A percentile compares a stretch with the other conserved stretches of the same genome.
These are phyloP conservation scores for Marisa cornuarietis DNA, from an alignment of 1,140 invertebrate species.

Conservation along the genomic window DNA sequence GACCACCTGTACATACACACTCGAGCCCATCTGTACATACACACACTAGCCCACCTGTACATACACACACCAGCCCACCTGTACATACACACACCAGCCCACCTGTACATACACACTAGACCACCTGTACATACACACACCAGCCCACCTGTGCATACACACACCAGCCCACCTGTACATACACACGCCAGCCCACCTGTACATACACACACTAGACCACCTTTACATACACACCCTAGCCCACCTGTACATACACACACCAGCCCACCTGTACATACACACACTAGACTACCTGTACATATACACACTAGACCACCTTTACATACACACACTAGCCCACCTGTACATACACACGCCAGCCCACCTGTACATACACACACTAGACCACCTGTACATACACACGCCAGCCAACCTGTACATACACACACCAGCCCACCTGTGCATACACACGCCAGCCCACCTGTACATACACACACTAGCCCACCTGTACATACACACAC, in stretches of 20 bases:
- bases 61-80: too few relatives aligned
- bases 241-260: too few relatives aligned
- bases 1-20: constrained; percentile 4
- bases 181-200: constrained; percentile 6
- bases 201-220: not conserved
- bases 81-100: too few relatives aligned
- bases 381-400: not conserved
- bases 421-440: too few relatives aligned
- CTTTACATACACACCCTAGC: not conserved
- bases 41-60: too few relatives aligned
- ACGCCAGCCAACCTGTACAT: not conserved
- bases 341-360: constrained; percentile 9
- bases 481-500: too few relatives aligned
- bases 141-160: too few relatives aligned
- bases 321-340: constrained; percentile 9
- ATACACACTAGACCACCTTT: not conserved
- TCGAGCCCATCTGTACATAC: not conserved
- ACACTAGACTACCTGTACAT: not conserved
- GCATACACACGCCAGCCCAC: not conserved
- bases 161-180: constrained; percentile 2
- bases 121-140: too few relatives aligned
- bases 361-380: constrained; percentile 8
- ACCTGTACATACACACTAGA: too few relatives aligned
- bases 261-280: not conserved
- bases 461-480: constrained; percentile 3